Evolutionary conservation across 1,140 invertebrate genomes (phyloP).

Genomic region (Nilaparvata lugens): DNA sequence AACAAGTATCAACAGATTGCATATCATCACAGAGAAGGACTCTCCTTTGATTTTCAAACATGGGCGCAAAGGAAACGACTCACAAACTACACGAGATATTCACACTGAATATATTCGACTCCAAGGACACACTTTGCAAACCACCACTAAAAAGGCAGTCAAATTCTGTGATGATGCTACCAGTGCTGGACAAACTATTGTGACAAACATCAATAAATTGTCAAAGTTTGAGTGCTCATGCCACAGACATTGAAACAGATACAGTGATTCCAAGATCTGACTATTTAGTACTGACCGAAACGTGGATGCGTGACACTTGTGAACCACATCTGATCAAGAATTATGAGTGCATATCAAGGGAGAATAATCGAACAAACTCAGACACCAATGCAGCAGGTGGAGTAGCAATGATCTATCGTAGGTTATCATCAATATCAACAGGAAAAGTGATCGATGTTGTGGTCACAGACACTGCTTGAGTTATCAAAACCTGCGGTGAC

Average conservation of each 20-base stretch:
- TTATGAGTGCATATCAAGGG: constrained; percentile 3
- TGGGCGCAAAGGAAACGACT: constrained; percentile 6
- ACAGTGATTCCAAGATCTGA: constrained; percentile 12
- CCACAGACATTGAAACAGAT: constrained; percentile 9
- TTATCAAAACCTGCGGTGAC: constrained; percentile 16
- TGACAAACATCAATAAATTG: constrained; percentile 17
- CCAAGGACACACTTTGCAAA: constrained; percentile 1
- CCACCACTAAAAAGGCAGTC: neutral
- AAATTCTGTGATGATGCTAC: constrained; percentile 6
- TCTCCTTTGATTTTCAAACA: constrained; percentile 16
- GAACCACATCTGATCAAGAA: constrained; percentile 4
- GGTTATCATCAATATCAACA: constrained; percentile 17
- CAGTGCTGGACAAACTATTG: constrained; percentile 3
- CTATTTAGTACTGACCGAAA: constrained; percentile 12
- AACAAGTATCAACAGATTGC: constrained; percentile 28
- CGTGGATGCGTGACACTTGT: constrained; percentile 17
- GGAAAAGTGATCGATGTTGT: constrained; percentile 12
- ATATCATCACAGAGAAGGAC: constrained; percentile 14
- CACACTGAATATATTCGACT: constrained; percentile 2
- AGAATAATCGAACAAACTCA: constrained; percentile 13
- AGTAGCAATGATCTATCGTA: constrained; percentile 16
- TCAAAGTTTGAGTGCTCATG: constrained; percentile 19
- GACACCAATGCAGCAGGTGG: constrained; percentile 12
- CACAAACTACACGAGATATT: neutral
- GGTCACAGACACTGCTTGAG: constrained; percentile 3